Conservation (phyloP, 2,113 vertebrate species). For the Crotalus viridis region DNA sequence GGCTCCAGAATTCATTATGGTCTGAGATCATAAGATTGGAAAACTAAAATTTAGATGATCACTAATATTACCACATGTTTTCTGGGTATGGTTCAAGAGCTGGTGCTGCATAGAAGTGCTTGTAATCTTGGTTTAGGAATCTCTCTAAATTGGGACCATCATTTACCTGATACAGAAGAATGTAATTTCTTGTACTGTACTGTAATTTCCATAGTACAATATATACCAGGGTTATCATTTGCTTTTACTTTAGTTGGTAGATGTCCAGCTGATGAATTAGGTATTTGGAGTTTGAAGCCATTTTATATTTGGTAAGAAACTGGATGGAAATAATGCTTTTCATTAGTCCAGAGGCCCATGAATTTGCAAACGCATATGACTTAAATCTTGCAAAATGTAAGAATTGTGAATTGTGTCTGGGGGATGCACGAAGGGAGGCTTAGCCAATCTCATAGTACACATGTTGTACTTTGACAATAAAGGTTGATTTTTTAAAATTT, state of each 20-base stretch:
- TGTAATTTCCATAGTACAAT: not conserved
- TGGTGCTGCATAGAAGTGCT: not conserved
- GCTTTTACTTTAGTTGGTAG: not conserved
- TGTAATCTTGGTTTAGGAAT: not conserved
- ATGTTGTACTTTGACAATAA: too few species aligned
- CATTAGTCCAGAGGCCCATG: not conserved
- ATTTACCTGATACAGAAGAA: not conserved
- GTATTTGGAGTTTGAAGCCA: not conserved
- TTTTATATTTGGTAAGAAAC: not conserved
- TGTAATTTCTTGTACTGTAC: not conserved
- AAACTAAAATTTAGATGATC: not conserved
- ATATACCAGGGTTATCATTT: not conserved
- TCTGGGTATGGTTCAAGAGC: not conserved
- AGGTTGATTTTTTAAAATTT: too few species aligned
- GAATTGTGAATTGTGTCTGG: too few species aligned
- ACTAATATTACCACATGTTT: not conserved
- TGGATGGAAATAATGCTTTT: not conserved
- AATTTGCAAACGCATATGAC: not conserved
- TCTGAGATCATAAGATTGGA: not conserved
- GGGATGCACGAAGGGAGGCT: too few species aligned
- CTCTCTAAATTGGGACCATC: not conserved
- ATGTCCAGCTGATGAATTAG: not conserved
- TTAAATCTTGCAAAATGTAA: not conserved
- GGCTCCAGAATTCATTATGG: not conserved
- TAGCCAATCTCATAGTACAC: too few species aligned